Base-by-base conservation (phyloP, 2,888 invertebrate species). In the Crepidodera aurea region DNA sequence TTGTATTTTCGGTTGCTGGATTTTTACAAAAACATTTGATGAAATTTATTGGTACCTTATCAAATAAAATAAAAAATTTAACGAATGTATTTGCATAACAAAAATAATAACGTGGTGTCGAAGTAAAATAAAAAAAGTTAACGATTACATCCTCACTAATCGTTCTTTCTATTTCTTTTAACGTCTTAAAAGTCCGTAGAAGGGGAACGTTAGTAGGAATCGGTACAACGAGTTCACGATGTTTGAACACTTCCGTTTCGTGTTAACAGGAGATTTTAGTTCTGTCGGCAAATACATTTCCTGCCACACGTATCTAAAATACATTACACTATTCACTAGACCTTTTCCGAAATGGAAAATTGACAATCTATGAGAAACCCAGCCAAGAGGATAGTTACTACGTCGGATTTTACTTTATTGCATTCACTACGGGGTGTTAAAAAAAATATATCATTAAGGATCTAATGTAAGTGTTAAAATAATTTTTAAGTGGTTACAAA, bases 231-330 rank as follows among this genome's bases (percentile, higher is more conserved):
- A 61, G 53, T 56, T 61, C 54, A 65, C 55, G 61, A 61, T 65
- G 61, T 65, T 65, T 65, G 60, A 70, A 66, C 67, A 66, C 67
- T 70, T 70, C 68, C 68, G 62, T 66, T 66, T 64, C 68, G 67
- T 67, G 67, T 67, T 70, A 70, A 66, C 61, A 65, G 64, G 66
- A 70, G 67, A 68, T 70, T 69, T 65, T 66, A 67, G 64, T 64
- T 70, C 66, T 61, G 67, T 64, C 67, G 64, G 63, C 65, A 66
- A 68, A 68, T 67, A 65, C 68, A 68, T 68, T 69, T 69, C 66
- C 68, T 64, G 63, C 64, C 59, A 65, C 68, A 69, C 68, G 68
- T 69, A 67, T 68, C 66, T 68, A 62, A 69, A 69, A 68, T 67
- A 69, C 68, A 69, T 69, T 67, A 62, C 61, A 64, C 61, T 54